phyloP scores from a whole-genome alignment of 2,113 vertebrate genomes.

The Pteronura brasiliensis region DNA sequence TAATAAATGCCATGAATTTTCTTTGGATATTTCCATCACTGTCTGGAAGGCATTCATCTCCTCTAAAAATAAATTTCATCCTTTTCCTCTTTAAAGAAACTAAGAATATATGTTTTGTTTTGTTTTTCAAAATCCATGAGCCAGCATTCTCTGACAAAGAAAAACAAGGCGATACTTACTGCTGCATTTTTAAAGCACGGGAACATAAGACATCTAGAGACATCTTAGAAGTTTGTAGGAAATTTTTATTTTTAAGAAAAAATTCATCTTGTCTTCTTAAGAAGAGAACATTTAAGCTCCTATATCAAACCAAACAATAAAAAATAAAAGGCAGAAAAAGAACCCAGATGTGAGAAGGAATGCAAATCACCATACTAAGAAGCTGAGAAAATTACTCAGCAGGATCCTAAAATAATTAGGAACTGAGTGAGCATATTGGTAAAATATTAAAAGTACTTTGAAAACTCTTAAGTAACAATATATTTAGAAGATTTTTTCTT shows the following conservation, averaged over 20 bases:
- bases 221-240: conserved; percentile 23
- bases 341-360: conserved; percentile 63
- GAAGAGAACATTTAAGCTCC: conserved; percentile 63
- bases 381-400: conserved; percentile 63
- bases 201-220: conserved; percentile 35
- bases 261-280: conserved; percentile 54
- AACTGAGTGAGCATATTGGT: conserved; percentile 62
- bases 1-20: neutral
- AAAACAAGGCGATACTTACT: neutral
- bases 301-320: conserved; percentile 70
- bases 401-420: conserved; percentile 79
- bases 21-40: neutral
- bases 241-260: conserved; percentile 57
- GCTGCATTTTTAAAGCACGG: conserved; percentile 15
- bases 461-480: conserved; percentile 67
- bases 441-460: conserved; percentile 75
- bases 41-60: neutral
- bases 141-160: neutral
- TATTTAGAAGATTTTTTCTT: conserved; percentile 67
- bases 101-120: neutral
- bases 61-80: neutral
- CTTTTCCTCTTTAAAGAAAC: neutral
- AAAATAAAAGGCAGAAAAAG: conserved; percentile 65
- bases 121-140: neutral
- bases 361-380: conserved; percentile 68